Conservation (phyloP, 1,140 invertebrate genomes). For the Drosophila prosaltans region DNA sequence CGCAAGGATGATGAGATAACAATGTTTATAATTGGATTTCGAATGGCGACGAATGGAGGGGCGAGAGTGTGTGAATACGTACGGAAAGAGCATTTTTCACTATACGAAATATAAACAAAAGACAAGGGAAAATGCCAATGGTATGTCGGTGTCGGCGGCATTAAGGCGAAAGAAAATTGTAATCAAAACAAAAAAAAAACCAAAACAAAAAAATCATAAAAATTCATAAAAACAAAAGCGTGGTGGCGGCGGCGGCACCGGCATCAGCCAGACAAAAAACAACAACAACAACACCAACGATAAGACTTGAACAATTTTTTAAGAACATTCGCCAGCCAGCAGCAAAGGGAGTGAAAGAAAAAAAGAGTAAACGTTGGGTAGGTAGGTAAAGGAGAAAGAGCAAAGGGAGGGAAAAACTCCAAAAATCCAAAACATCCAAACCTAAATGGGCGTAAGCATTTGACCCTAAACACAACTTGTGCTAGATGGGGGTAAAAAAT, state of each 20-base stretch:
- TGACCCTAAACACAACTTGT: slow-evolving; percentile 44
- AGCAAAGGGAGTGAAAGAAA: not conserved
- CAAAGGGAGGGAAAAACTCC: not conserved
- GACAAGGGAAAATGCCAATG: slow-evolving; percentile 40
- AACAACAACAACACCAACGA: slow-evolving; percentile 41
- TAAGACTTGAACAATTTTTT: slow-evolving; percentile 46
- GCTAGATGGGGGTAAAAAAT: slow-evolving; percentile 3
- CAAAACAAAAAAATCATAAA: slow-evolving; percentile 42
- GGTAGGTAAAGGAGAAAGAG: not conserved
- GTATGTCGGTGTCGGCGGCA: slow-evolving; percentile 9
- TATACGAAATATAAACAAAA: slow-evolving; percentile 50
- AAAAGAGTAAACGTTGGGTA: slow-evolving; percentile 2
- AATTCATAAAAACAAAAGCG: slow-evolving; percentile 63
- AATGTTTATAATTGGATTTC: slow-evolving; percentile 3
- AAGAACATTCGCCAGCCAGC: slow-evolving; percentile 9
- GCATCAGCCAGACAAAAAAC: slow-evolving; percentile 18
- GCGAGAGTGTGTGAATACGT: not conserved
- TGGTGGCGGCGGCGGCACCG: slow-evolving; percentile 11
- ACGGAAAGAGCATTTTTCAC: not conserved
- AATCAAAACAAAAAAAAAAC: slow-evolving; percentile 66
- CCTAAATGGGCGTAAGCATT: slow-evolving; percentile 37
- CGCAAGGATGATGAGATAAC: not conserved
- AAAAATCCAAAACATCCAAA: slow-evolving; percentile 19
- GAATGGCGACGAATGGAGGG: not conserved
- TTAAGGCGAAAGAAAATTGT: slow-evolving; percentile 43